Conservation (phyloP, 2,113 vertebrate species). For the Hiodon alosoides region DNA sequence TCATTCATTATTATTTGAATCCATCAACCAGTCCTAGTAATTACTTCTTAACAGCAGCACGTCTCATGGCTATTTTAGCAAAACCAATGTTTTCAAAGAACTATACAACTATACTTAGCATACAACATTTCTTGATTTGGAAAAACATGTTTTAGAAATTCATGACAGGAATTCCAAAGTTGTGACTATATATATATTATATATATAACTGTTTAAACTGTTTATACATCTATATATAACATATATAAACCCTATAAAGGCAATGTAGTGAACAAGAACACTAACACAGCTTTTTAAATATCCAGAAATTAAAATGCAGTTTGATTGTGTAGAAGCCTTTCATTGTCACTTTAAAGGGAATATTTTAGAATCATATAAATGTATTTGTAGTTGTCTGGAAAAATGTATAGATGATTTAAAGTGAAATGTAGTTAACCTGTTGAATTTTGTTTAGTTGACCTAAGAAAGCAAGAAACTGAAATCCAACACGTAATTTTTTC, state of each 20-base stretch:
- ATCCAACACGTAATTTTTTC: background rate
- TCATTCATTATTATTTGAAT: too few species aligned
- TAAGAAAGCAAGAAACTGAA: background rate
- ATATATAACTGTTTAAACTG: too few species aligned
- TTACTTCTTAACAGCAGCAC: constrained; percentile 65
- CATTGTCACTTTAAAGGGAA: too few species aligned
- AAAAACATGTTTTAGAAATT: constrained; percentile 60
- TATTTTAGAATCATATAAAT: too few species aligned
- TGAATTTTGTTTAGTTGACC: background rate
- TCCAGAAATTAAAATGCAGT: too few species aligned
- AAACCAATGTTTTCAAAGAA: constrained; percentile 31
- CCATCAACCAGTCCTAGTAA: constrained; percentile 64
- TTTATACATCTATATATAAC: too few species aligned
- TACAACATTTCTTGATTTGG: constrained; percentile 53
- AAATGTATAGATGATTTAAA: too few species aligned
- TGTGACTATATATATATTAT: too few species aligned
- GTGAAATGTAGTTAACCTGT: too few species aligned
- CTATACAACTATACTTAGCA: constrained; percentile 33
- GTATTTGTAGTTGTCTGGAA: too few species aligned
- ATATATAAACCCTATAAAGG: constrained; percentile 37
- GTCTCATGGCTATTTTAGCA: constrained; percentile 43
- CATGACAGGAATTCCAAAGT: constrained; percentile 57
- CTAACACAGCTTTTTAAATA: constrained; percentile 42
- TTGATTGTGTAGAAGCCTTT: too few species aligned
- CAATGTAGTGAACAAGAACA: constrained; percentile 40